Evolutionary conservation across 2,113 vertebrate genomes (phyloP), one percentile per base, ranked within the genome.

Genomic region (Phoxinus phoxinus): DNA sequence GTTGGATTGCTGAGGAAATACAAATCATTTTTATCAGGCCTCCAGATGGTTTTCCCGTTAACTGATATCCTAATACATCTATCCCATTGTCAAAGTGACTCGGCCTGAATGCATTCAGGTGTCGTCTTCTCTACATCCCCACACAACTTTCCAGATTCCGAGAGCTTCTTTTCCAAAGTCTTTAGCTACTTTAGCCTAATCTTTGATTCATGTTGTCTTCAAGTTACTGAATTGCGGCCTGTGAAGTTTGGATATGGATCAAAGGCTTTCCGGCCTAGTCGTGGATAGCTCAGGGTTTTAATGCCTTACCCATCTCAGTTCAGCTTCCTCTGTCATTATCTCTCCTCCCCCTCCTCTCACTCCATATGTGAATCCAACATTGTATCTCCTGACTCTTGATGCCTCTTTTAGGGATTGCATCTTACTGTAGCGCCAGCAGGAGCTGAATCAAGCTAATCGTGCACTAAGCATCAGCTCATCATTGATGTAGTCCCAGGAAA

Each of bases 201-300:
- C 87, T 83, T 65, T 21, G 83, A 88, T 86, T 92, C 81, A 75
- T 56, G 65, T 79, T 61, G 19, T 46, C 37, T 44, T 85, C 41
- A 65, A 27, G 53, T 48, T 69, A 82, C 25, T 74, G 17, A 44
- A 19, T 81, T 81, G 44, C n/a, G n/a, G 53, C 35, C 35, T 71
- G 12, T 30, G 51, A 87, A 83, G 71, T 75, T 83, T 63, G 72
- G 71, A 83, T 44, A 51, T 35, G 41, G 83, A 87, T 80, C 13
- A 87, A 91, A 92, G 92, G 91, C 91, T 89, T 88, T 87, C 89
- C 84, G 91, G 91, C 86, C 90, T 85, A 27, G 86, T 12, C 63
- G 86, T 87, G 91, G 89, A 91, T 91, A 90, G 91, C 88, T 92
- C 91, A 83, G 87, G 90, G 90, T 90, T 94, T 93, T 86, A 88